Percentiles rank a stretch among this genome's conserved stretches.
Conservation (phyloP, 2,113 vertebrate genomes). For the Alces alces region DNA sequence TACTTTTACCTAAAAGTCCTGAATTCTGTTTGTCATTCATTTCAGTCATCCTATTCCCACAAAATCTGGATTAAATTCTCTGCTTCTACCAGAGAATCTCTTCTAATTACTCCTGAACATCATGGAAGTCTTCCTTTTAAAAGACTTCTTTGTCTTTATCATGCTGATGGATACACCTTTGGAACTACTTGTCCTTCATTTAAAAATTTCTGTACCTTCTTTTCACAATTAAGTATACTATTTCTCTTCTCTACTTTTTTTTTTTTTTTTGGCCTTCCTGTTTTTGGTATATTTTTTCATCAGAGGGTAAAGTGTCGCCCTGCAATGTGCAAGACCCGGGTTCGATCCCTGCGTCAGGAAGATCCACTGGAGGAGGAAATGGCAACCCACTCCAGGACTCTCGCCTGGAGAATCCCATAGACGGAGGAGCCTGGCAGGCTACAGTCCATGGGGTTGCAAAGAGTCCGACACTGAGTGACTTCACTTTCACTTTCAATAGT, state of each 20-base stretch:
- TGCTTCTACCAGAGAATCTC: neutral
- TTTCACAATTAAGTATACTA: neutral
- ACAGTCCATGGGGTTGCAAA: neutral
- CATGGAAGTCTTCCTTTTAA: neutral
- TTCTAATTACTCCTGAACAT: neutral
- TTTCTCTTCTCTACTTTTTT: neutral
- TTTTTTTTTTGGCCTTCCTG: neutral
- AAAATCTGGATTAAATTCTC: neutral
- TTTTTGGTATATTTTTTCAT: neutral
- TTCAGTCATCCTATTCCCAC: neutral
- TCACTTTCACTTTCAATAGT: neutral
- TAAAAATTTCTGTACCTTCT: neutral
- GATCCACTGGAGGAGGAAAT: neutral
- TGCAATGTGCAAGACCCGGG: accelerated
- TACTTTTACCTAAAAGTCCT: neutral
- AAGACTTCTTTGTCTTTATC: neutral
- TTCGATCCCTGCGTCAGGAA: neutral
- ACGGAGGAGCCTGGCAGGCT: neutral
- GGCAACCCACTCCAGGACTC: neutral
- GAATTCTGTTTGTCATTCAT: neutral
- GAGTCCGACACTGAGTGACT: neutral
- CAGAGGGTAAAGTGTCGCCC: neutral
- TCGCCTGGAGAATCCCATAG: neutral
- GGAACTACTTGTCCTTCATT: neutral
- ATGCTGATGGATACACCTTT: neutral